phyloP scores from a whole-genome alignment of 2,113 vertebrate species.

The Piprites chloris region DNA sequence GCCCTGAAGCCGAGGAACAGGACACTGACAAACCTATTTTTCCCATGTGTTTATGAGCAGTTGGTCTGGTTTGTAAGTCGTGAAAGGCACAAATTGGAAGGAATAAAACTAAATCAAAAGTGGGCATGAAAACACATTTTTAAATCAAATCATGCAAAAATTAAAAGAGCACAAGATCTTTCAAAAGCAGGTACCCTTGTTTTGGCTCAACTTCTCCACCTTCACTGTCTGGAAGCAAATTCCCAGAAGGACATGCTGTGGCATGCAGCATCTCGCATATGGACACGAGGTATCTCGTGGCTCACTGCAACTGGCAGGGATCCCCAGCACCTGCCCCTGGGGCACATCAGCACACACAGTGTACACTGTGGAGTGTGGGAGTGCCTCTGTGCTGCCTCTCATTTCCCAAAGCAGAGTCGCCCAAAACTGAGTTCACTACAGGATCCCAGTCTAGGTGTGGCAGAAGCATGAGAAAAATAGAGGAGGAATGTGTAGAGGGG shows the following conservation, averaged over 20 bases:
- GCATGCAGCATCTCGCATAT: not conserved
- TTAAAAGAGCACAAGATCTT: not conserved
- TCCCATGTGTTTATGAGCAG: not conserved
- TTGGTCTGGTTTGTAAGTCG: not conserved
- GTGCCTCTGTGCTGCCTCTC: not conserved
- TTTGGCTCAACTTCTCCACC: not conserved
- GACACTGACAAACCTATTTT: not conserved
- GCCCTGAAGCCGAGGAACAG: not conserved
- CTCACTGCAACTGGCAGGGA: not conserved
- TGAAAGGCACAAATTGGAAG: not conserved
- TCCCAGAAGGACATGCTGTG: not conserved
- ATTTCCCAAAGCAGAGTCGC: not conserved
- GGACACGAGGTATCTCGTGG: not conserved
- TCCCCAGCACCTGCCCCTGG: not conserved
- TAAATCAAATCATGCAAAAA: not conserved
- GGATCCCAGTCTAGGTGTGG: not conserved
- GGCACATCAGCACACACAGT: fast-evolving
- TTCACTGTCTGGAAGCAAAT: not conserved
- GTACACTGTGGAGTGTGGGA: not conserved
- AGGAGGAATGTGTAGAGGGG: not conserved
- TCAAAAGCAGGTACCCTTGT: not conserved
- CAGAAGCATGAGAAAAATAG: not conserved
- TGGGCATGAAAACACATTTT: not conserved
- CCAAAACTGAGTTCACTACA: not conserved
- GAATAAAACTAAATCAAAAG: not conserved